Evolutionary conservation across 2,113 vertebrate genomes (phyloP).

Genomic region (Periophthalmus modestus): DNA sequence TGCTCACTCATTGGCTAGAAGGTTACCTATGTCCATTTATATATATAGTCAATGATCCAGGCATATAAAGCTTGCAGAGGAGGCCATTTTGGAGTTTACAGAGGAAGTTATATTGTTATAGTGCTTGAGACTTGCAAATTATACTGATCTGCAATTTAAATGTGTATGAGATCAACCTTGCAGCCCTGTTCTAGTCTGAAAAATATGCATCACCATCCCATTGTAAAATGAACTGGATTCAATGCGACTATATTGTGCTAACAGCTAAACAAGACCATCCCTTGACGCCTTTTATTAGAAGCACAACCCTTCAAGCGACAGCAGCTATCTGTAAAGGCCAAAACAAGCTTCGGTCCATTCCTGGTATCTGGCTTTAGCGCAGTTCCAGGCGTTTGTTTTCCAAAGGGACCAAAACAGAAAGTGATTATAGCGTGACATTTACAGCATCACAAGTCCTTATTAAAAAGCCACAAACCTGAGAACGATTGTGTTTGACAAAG

Average conservation of each 20-base stretch:
- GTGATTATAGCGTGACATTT: conserved; percentile 57
- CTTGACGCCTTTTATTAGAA: background rate
- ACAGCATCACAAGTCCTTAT: conserved; percentile 41
- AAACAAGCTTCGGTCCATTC: conserved; percentile 19
- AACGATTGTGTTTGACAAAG: conserved; percentile 21
- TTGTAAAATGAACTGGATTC: background rate
- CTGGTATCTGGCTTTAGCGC: conserved; percentile 20
- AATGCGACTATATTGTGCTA: background rate
- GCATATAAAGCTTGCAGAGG: no score
- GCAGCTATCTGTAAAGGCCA: conserved; percentile 26
- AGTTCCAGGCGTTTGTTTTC: conserved; percentile 32
- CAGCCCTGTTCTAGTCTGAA: no score
- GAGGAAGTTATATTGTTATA: no score
- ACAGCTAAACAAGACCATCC: background rate
- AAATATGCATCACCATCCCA: no score
- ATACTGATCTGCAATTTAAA: no score
- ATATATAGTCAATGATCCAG: no score
- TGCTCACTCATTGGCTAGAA: no score
- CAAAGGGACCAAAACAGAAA: conserved; percentile 29
- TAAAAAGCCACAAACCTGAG: conserved; percentile 22
- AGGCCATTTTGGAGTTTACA: no score
- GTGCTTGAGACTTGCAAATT: no score
- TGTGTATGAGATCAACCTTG: no score
- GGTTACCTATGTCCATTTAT: no score
- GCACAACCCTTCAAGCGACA: conserved; percentile 26